These are phyloP conservation scores for Lacanobia wlatinum DNA, from an alignment of 2,888 invertebrate species.

Conservation along the genomic window DNA sequence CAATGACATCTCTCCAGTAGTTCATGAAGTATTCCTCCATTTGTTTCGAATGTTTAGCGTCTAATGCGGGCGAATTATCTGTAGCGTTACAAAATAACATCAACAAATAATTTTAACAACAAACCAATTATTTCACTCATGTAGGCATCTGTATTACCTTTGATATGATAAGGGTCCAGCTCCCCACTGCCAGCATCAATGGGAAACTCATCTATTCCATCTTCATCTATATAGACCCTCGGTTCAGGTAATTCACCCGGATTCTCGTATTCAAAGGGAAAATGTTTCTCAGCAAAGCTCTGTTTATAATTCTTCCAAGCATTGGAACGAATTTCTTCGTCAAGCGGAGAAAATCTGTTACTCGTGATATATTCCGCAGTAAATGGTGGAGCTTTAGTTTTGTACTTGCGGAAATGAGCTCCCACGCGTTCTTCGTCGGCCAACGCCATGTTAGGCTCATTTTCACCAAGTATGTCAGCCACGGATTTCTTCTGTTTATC, in stretches of 20 bases:
- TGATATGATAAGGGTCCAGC: slow-evolving; percentile 78
- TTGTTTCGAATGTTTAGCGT: slow-evolving; percentile 80
- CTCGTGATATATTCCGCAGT: slow-evolving; percentile 86
- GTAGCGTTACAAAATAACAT: slow-evolving; percentile 45
- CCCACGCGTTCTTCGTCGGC: slow-evolving; percentile 88
- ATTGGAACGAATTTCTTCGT: slow-evolving; percentile 85
- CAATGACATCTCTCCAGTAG: slow-evolving; percentile 82
- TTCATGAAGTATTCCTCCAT: slow-evolving; percentile 85
- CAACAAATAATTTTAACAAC: slow-evolving; percentile 3
- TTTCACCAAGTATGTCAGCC: slow-evolving; percentile 68
- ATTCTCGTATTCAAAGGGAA: slow-evolving; percentile 88
- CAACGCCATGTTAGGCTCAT: slow-evolving; percentile 78
- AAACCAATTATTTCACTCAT: slow-evolving; percentile 5
- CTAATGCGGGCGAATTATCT: slow-evolving; percentile 67
- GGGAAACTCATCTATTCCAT: slow-evolving; percentile 83
- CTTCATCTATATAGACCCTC: slow-evolving; percentile 91
- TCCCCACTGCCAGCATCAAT: slow-evolving; percentile 87
- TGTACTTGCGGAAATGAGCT: slow-evolving; percentile 86
- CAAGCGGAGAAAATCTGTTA: slow-evolving; percentile 83
- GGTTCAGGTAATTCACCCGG: slow-evolving; percentile 89
- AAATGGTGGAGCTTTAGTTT: slow-evolving; percentile 81
- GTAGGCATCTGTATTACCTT: slow-evolving; percentile 74
- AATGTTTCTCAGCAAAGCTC: slow-evolving; percentile 86
- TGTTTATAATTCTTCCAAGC: slow-evolving; percentile 87
- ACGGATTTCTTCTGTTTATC: slow-evolving; percentile 86